Base-by-base conservation (phyloP, 2,797 vertebrate genomes). In the Pelobates cultripes region DNA sequence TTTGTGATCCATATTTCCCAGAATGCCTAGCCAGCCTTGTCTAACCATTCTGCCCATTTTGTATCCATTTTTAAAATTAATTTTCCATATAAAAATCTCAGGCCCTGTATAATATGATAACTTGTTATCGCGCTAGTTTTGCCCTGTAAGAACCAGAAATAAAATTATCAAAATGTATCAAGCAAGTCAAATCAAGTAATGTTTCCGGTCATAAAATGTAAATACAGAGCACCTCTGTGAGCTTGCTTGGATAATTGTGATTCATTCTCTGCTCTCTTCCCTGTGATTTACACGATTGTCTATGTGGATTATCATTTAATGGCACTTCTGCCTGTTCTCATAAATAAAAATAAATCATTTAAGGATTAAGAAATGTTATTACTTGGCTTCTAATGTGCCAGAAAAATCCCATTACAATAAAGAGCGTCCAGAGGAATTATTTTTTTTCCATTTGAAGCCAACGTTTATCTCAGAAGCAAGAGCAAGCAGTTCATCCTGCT, bases 151-250 rank as follows among this genome's bases (percentile, higher is more conserved):
- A 28, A 28, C 28, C 47, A 51, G 47, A 10, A 10, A 51, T 51
- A 51, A 5, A 51, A 10, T 51, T 6, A 51, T 51, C 47, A 51
- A 51, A 51, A 10, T 12, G 17, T 17, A 64, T 28, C n/a, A 64
- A n/a, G 40, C 61, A 40, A 64, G 17, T 10, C 61, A 40, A 17
- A 64, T n/a, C 61, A 64, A 7, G 28, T n/a, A 17, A 40, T 64
- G 61, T 40, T 40, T 40, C 3, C 28, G 4, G 61, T 12, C 14
- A 57, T 3, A 57, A 57, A 57, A 57, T 14, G 45, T n/a, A 77
- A 71, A 69, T 64, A 69, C 70, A 78, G n/a, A 51, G 55, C 63
- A 78, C 81, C 74, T 73, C 81, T 83, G 81, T 41, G n/a, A 12
- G 75, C 81, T 83, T 78, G 73, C 69, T 82, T 68, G 73, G 70